Base-by-base conservation (phyloP, 2,797 vertebrate genomes). In the Sus cebifrons region DNA sequence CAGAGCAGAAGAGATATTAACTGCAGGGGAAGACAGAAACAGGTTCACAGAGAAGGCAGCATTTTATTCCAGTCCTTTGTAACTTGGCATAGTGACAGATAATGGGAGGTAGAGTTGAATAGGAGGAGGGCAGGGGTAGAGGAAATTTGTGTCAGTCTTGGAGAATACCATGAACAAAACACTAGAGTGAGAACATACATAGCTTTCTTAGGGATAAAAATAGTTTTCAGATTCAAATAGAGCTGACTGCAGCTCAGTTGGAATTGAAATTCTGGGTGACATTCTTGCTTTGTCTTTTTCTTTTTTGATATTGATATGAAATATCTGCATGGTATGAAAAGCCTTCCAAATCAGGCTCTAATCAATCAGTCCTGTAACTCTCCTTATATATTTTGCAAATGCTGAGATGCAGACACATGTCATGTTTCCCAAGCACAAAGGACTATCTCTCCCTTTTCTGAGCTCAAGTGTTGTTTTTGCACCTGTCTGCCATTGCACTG, bases 1-100 rank as follows among this genome's bases (percentile, higher is more conserved):
- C 9, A 74, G 58, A 71, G n/a, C 29, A 32, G 32, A 93, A 77
- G 23, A 16, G 16, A 90, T 79, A 74, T 70, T 81, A 91, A 64
- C 32, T 32, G 16, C 36, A 65, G 11, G 3, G 18, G 44, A 81
- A 87, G 56, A 75, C 32, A 81, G 40, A 60, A 75, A 32, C 87
- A 7, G 0, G 11, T 74, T 95, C 36, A 78, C 56, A 62, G 64
- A 86, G 52, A 40, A 92, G 20, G 17, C 20, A 68, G 32, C 15
- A 15, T 68, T 92, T 78, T 52, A 92, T 68, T 17, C 2, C 9
- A 58, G 56, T 1, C 10, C 7, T 83, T 18, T 21, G 27, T 89
- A 89, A 56, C n/a, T 40, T 62, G 40, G 13, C 1, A 1, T 9
- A 77, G 21, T 71, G 58, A 83, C 77, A 88, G 58, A 67, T 1